Base-by-base conservation (phyloP, 2,888 invertebrate species). In the Ctenicera cuprea region DNA sequence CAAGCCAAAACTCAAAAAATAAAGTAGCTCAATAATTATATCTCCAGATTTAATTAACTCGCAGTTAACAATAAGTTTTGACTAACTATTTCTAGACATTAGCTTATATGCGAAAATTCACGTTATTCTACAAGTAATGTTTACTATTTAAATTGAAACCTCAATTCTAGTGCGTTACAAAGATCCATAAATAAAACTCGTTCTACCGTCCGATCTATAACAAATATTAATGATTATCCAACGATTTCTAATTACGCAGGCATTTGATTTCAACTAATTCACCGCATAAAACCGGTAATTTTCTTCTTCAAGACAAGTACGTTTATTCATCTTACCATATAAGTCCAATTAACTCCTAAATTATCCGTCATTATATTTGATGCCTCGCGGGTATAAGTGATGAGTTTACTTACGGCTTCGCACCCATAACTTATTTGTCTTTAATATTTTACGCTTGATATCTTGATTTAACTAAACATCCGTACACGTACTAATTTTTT, bases 281-380 rank as follows among this genome's bases (percentile, higher is more conserved):
- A 50, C 52, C 20, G 65, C 48, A 65, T 65, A 65, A 65, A 65
- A 65, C 65, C 65, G 65, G 65, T 65, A 65, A 65, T 65, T 65
- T 65, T 65, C 65, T 20, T 65, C 65, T 20, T 4, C 65, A 26
- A 45, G 59, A 65, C 65, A 65, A 65, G 52, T 52, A 22, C 65
- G 41, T 52, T 52, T 65, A 65, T 65, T 52, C 65, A 7, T 65
- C 41, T 65, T 65, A 65, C 65, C 65, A 65, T 67, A 67, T 59
- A 67, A 67, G 67, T 57, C 67, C 81, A 82, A 82, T 82, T 80
- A 81, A 78, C 74, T 80, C 80, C 77, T 82, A 80, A 82, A 82
- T 82, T 67, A 65, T 54, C 67, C 67, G 14, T 54, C 67, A 57
- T 67, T 67, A 67, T 67, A 38, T 41, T 41, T 18, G 57, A 57